Evolutionary conservation across 2,888 invertebrate species (phyloP).

Genomic region (Andrena bucephala): DNA sequence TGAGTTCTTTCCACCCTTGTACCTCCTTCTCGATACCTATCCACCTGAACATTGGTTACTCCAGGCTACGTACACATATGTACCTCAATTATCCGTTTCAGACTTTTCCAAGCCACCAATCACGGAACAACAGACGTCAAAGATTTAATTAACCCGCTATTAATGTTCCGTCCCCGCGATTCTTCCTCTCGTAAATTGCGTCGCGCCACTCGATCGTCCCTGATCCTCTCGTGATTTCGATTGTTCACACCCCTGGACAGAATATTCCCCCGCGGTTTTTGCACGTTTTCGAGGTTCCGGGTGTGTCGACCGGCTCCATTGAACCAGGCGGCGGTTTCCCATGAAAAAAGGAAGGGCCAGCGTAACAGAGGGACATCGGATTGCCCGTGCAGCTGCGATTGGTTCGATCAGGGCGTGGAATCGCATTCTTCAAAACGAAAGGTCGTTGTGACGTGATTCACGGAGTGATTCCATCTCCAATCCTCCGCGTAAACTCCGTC

Average conservation of each 20-base stretch:
- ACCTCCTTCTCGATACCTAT: slow-evolving; percentile 12
- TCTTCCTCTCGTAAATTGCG: background rate
- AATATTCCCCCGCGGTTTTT: background rate
- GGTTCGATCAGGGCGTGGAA: slow-evolving; percentile 41
- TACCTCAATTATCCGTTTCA: slow-evolving; percentile 18
- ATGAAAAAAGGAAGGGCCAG: background rate
- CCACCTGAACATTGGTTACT: slow-evolving; percentile 10
- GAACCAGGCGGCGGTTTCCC: slow-evolving; percentile 32
- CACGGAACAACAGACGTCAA: too few relatives aligned
- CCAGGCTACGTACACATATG: background rate
- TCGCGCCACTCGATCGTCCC: background rate
- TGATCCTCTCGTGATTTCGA: background rate
- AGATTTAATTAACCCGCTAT: background rate
- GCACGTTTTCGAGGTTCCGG: slow-evolving; percentile 9
- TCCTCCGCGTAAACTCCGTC: slow-evolving; percentile 52
- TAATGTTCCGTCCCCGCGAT: slow-evolving; percentile 2
- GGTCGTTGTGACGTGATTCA: slow-evolving; percentile 62
- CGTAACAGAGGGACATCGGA: slow-evolving; percentile 19
- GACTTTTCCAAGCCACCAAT: background rate
- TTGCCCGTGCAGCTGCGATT: slow-evolving; percentile 38
- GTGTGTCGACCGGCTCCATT: background rate
- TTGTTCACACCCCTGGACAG: background rate
- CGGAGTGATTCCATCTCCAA: slow-evolving; percentile 65
- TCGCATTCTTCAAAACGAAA: slow-evolving; percentile 53
- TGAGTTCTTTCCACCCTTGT: slow-evolving; percentile 17